Evolutionary conservation across 2,888 invertebrate species (phyloP).

Genomic region (Cheilosia vernalis): DNA sequence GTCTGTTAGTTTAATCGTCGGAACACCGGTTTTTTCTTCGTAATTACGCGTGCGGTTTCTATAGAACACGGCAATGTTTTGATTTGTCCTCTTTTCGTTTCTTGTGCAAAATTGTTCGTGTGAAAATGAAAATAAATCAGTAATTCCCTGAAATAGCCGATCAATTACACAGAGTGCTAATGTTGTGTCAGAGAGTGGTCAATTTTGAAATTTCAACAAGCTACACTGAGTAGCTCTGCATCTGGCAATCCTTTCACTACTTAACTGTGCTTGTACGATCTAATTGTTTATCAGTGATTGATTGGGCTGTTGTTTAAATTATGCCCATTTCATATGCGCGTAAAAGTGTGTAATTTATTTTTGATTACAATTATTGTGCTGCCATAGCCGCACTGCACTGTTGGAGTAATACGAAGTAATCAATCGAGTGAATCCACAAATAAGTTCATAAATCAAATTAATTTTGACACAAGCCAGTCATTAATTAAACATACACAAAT

Average conservation of each 20-base stretch:
- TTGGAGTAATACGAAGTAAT: constrained; percentile 16
- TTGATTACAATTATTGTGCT: constrained; percentile 12
- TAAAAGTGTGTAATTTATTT: constrained; percentile 22
- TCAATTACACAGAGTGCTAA: background rate
- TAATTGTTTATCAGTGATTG: constrained; percentile 30
- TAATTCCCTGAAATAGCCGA: background rate
- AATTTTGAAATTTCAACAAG: background rate
- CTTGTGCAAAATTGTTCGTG: constrained; percentile 8
- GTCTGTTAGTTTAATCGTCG: constrained; percentile 10
- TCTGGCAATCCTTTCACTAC: constrained; percentile 1
- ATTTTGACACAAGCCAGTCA: constrained; percentile 40
- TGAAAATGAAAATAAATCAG: background rate
- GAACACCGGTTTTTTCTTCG: constrained; percentile 42
- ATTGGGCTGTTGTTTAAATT: background rate
- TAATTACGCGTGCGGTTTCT: constrained; percentile 52
- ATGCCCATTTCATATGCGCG: constrained; percentile 1
- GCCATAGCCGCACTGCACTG: constrained; percentile 13
- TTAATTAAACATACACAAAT: constrained; percentile 55
- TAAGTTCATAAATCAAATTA: constrained; percentile 61
- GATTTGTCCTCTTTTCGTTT: constrained; percentile 5
- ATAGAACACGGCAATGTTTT: constrained; percentile 36
- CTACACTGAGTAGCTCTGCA: background rate
- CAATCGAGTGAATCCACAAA: constrained; percentile 49
- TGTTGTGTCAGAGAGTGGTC: background rate
- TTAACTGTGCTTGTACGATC: background rate